Percentiles rank a stretch among this genome's conserved stretches.
Evolutionary conservation across 2,888 invertebrate species (phyloP).

Genomic region (Xylocampa areola): DNA sequence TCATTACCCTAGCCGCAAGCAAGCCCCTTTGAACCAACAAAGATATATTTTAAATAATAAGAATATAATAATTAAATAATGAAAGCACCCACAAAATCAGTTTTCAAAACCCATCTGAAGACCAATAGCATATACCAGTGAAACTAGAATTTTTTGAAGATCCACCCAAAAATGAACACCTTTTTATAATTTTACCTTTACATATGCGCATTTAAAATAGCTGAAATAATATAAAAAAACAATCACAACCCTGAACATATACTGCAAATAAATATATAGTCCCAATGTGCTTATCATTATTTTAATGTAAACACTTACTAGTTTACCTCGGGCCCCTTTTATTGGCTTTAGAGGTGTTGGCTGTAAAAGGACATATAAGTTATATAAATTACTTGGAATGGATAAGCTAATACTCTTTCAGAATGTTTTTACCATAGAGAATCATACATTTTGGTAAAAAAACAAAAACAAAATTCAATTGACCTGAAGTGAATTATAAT

Average conservation of each 20-base stretch:
- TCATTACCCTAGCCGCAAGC: not conserved
- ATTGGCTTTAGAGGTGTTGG: not conserved
- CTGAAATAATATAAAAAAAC: not conserved
- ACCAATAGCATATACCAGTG: not conserved
- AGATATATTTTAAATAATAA: too few relatives aligned
- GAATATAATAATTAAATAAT: too few relatives aligned
- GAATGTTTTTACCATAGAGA: not conserved
- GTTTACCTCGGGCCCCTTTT: not conserved
- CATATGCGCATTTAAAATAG: not conserved
- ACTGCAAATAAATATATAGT: not conserved
- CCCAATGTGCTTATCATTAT: slow-evolving; percentile 1
- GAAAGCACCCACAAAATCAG: not conserved
- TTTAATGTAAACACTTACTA: slow-evolving; percentile 21
- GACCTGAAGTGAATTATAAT: not conserved
- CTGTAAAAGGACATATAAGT: slow-evolving; percentile 36
- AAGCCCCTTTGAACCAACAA: not conserved
- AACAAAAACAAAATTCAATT: not conserved
- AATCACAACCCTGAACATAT: not conserved
- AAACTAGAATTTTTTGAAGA: not conserved
- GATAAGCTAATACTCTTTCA: not conserved
- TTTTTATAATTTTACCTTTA: not conserved
- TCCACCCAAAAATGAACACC: not conserved
- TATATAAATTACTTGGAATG: slow-evolving; percentile 1
- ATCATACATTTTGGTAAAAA: not conserved
- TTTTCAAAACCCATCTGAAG: not conserved